These are phyloP conservation scores for Acanthosepion esculentum DNA, from an alignment of 2,888 invertebrate species.

Conservation along the genomic window DNA sequence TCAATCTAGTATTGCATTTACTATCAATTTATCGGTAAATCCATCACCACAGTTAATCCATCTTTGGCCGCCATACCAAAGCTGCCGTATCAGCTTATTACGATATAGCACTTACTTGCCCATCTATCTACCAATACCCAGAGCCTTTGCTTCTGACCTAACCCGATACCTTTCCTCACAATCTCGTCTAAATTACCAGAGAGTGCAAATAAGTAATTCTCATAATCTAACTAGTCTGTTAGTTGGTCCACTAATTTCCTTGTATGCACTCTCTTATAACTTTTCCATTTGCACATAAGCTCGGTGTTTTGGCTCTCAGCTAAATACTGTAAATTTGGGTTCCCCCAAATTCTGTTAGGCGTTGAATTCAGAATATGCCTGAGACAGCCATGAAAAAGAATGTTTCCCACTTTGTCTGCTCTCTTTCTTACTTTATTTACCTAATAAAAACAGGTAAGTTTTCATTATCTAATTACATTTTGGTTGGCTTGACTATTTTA, in stretches of 20 bases:
- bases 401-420: no score
- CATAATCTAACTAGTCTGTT: not conserved
- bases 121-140: not conserved
- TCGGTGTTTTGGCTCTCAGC: not conserved
- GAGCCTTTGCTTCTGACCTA: not conserved
- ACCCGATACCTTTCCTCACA: not conserved
- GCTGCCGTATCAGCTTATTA: not conserved
- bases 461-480: no score
- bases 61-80: conserved; percentile 8
- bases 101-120: not conserved
- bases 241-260: not conserved
- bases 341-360: no score
- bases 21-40: conserved; percentile 12
- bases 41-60: not conserved
- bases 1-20: conserved; percentile 33
- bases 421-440: no score
- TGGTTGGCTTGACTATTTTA: no score
- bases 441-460: no score
- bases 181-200: not conserved
- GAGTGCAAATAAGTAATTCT: conserved; percentile 2
- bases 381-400: no score
- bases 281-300: not conserved
- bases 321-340: not conserved
- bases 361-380: no score
- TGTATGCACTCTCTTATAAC: not conserved